Conservation (phyloP, 2,797 vertebrate species). For the Epinephelus malabaricus region DNA sequence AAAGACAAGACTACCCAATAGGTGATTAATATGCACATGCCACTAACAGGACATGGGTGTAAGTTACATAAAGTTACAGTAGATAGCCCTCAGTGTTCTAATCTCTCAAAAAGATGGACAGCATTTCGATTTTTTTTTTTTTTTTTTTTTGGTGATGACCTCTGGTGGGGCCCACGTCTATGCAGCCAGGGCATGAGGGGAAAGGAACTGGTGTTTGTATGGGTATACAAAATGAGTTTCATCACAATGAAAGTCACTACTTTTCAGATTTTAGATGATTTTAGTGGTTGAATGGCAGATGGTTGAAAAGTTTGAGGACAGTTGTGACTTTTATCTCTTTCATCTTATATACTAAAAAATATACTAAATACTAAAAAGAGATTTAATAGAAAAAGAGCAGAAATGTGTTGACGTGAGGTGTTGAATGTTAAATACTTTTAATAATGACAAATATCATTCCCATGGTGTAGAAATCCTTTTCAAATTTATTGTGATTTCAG, state of each 20-base stretch:
- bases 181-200: too few species aligned
- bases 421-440: background rate
- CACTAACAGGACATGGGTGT: too few species aligned
- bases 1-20: too few species aligned
- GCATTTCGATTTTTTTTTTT: too few species aligned
- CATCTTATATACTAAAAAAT: background rate
- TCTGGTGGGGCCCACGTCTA: too few species aligned
- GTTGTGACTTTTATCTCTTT: background rate
- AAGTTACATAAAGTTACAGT: too few species aligned
- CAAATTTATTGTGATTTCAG: constrained; percentile 3
- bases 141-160: too few species aligned
- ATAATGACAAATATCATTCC: background rate
- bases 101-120: too few species aligned
- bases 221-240: background rate
- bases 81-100: too few species aligned
- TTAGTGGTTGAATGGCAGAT: background rate
- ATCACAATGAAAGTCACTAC: background rate
- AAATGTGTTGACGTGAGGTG: background rate
- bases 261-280: background rate
- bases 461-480: background rate
- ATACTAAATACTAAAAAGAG: too few species aligned
- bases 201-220: background rate
- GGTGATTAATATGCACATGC: too few species aligned
- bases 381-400: background rate
- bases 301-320: background rate